Evolutionary conservation across 2,888 invertebrate species (phyloP).

Genomic region (Drymonia ruficornis): DNA sequence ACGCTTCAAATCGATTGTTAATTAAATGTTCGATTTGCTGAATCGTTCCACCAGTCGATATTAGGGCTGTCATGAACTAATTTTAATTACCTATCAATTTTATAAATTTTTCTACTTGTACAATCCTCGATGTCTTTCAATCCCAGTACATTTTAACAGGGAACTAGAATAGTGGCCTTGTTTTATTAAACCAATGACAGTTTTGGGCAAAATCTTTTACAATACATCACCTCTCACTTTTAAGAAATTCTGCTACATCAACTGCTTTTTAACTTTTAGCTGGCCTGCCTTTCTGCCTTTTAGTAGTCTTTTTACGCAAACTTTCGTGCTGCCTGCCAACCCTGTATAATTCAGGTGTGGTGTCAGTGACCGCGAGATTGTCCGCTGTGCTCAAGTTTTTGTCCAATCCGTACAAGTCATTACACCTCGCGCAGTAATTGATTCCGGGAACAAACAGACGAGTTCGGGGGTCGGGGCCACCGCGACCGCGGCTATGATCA

Average conservation of each 20-base stretch:
- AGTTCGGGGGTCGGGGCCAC: constrained; percentile 34
- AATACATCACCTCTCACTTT: no score
- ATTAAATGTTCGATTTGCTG: constrained; percentile 35
- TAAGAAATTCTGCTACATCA: no score
- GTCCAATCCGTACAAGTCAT: constrained; percentile 50
- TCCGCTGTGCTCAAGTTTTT: constrained; percentile 44
- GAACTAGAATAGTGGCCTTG: no score
- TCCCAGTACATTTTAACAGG: no score
- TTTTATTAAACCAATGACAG: no score
- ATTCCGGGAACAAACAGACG: constrained; percentile 57
- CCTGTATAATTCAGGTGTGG: constrained; percentile 21
- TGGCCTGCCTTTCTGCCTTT: no score
- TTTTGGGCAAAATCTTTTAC: no score
- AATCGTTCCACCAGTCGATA: constrained; percentile 15
- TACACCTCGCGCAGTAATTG: constrained; percentile 56
- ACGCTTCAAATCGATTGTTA: constrained; percentile 32
- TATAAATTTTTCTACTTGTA: no score
- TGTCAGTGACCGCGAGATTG: constrained; percentile 49
- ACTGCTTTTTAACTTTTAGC: no score
- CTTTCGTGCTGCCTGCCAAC: neutral
- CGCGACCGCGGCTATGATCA: constrained; percentile 21
- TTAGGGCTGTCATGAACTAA: neutral
- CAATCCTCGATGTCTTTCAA: no score
- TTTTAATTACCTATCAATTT: no score
- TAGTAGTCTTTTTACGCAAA: no score